A percentile compares a stretch with the other conserved stretches of the same genome.
phyloP scores from a whole-genome alignment of 2,888 invertebrate species.

The Baccha elongata region DNA sequence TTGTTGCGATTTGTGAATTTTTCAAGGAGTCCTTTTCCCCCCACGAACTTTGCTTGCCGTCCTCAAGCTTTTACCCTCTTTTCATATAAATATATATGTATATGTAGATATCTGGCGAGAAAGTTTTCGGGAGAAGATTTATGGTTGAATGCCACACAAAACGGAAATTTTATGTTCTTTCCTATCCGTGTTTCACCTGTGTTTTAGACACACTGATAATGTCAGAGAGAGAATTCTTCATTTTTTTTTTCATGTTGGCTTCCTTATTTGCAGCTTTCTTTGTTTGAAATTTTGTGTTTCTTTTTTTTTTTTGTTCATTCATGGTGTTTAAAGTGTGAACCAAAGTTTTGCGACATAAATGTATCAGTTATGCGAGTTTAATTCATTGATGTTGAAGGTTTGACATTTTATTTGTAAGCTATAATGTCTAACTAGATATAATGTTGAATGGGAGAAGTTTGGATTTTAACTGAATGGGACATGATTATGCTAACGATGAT shows the following conservation, averaged over 20 bases:
- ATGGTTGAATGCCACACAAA: slow-evolving; percentile 72
- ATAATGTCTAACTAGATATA: too few species aligned
- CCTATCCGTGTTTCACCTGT: slow-evolving; percentile 73
- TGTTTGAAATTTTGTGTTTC: not conserved
- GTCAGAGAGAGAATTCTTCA: slow-evolving; percentile 52
- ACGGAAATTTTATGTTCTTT: slow-evolving; percentile 73
- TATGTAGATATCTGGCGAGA: slow-evolving; percentile 52
- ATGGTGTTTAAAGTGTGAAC: slow-evolving; percentile 49
- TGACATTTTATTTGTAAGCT: slow-evolving; percentile 32
- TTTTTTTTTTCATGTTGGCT: not conserved
- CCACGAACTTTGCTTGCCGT: not conserved
- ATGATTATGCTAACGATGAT: too few species aligned
- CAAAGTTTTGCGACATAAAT: slow-evolving; percentile 61
- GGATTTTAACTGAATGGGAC: too few species aligned
- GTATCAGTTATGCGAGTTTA: slow-evolving; percentile 61
- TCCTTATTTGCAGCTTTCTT: slow-evolving; percentile 4
- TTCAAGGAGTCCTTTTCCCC: slow-evolving; percentile 58
- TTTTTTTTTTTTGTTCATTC: not conserved
- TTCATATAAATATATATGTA: not conserved
- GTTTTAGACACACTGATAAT: slow-evolving; percentile 71
- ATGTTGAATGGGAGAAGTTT: too few species aligned
- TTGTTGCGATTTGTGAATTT: slow-evolving; percentile 75
- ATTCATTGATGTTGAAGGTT: slow-evolving; percentile 54
- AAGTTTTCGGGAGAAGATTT: slow-evolving; percentile 66
- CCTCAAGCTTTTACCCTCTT: slow-evolving; percentile 11